Percentiles rank a stretch among this genome's conserved stretches.
These are phyloP conservation scores for Atherix ibis DNA, from an alignment of 2,888 invertebrate species.

Conservation along the genomic window DNA sequence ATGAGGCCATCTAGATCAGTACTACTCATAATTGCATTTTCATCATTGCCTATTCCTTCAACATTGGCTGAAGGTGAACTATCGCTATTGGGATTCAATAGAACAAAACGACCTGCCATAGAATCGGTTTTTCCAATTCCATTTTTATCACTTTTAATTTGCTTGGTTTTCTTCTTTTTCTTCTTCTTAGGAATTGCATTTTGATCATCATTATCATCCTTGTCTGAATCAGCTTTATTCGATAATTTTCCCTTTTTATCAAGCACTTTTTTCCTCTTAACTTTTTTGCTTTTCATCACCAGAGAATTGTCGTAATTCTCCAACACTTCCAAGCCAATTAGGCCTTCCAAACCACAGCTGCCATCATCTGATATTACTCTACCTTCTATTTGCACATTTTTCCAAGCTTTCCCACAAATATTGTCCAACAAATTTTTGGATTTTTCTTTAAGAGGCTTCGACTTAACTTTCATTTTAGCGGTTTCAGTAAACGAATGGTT, in stretches of 20 bases:
- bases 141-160: constrained; percentile 8
- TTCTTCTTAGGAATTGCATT: constrained; percentile 13
- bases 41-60: constrained; percentile 10
- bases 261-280: constrained; percentile 15
- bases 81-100: constrained; percentile 21
- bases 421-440: not conserved
- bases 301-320: constrained; percentile 48
- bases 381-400: constrained; percentile 47
- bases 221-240: too few species aligned
- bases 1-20: constrained; percentile 15
- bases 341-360: constrained; percentile 44
- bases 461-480: not conserved
- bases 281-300: constrained; percentile 27
- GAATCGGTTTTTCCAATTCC: constrained; percentile 4
- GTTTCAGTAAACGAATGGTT: too few species aligned
- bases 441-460: too few species aligned
- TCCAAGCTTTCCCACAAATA: constrained; percentile 34
- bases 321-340: constrained; percentile 66
- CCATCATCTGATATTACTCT: constrained; percentile 32
- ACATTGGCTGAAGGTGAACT: too few species aligned
- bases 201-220: constrained; percentile 11
- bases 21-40: too few species aligned
- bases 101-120: constrained; percentile 16
- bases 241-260: constrained; percentile 19
- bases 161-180: constrained; percentile 11